Evolutionary conservation across 2,113 vertebrate species (phyloP).

Genomic region (Sinocyclocheilus rhinocerous): DNA sequence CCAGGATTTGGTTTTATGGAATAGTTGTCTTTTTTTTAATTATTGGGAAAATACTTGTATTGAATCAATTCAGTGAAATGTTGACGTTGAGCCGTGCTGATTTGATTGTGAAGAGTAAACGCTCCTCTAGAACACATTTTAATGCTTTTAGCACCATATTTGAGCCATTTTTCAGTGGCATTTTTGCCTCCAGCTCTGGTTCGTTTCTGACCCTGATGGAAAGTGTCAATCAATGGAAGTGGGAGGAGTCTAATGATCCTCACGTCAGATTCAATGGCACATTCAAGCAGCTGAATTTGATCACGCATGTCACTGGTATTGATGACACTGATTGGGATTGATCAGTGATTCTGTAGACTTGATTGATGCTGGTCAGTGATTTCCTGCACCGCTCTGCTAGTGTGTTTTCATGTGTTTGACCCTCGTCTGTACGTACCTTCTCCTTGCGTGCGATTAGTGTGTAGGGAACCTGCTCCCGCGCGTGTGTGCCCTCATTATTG

Average conservation of each 20-base stretch:
- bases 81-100: too few species aligned
- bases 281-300: not conserved
- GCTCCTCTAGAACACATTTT: too few species aligned
- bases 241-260: not conserved
- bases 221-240: not conserved
- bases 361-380: too few species aligned
- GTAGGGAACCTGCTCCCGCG: conserved; percentile 78
- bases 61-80: too few species aligned
- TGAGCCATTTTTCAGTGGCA: not conserved
- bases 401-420: not conserved
- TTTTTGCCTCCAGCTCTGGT: not conserved
- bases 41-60: too few species aligned
- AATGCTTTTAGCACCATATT: not conserved
- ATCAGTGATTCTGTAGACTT: too few species aligned
- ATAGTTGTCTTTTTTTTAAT: too few species aligned
- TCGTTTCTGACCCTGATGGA: not conserved
- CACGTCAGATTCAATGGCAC: not conserved
- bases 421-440: conserved; percentile 73
- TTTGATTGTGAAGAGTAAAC: too few species aligned
- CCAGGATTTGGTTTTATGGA: too few species aligned
- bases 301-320: not conserved
- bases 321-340: too few species aligned
- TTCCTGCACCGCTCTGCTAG: too few species aligned
- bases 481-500: conserved; percentile 78
- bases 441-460: conserved; percentile 81